Percentiles rank a stretch among this genome's conserved stretches.
Evolutionary conservation across 2,113 vertebrate species (phyloP).

Genomic region (Tursiops truncatus): DNA sequence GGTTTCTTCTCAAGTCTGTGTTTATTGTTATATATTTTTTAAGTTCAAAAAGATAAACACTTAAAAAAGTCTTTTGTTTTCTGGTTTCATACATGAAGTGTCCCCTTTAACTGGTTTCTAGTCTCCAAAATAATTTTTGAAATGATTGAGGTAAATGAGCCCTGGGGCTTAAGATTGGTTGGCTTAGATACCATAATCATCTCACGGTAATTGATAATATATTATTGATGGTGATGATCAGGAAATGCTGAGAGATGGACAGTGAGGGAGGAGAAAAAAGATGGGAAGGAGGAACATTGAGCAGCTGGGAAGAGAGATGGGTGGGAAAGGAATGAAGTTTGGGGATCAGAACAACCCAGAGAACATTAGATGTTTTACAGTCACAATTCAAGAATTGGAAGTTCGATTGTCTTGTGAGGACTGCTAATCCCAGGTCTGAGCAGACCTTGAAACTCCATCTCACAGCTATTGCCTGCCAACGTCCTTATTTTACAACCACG

Average conservation of each 20-base stretch:
- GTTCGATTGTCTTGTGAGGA: not conserved
- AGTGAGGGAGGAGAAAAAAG: not conserved
- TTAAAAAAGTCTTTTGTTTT: not conserved
- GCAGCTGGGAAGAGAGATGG: not conserved
- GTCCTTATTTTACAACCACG: fast-evolving
- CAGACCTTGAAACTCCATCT: not conserved
- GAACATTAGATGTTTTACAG: too few species aligned
- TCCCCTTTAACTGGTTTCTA: not conserved
- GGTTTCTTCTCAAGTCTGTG: not conserved
- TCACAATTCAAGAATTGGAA: not conserved
- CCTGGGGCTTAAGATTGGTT: not conserved
- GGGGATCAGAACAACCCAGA: not conserved
- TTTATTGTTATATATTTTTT: not conserved
- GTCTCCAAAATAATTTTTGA: not conserved
- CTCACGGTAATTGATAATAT: not conserved
- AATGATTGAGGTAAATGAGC: too few species aligned
- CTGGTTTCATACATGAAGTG: not conserved
- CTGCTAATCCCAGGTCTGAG: not conserved
- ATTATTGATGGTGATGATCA: not conserved
- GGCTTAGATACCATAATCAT: not conserved
- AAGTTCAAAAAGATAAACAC: not conserved
- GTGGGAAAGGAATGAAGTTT: not conserved
- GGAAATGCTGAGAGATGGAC: not conserved
- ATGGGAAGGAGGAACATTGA: not conserved
- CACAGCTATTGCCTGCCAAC: not conserved